A percentile compares a stretch with the other conserved stretches of the same genome.
phyloP scores from a whole-genome alignment of 2,113 vertebrate species.

The Actinemys pallida region DNA sequence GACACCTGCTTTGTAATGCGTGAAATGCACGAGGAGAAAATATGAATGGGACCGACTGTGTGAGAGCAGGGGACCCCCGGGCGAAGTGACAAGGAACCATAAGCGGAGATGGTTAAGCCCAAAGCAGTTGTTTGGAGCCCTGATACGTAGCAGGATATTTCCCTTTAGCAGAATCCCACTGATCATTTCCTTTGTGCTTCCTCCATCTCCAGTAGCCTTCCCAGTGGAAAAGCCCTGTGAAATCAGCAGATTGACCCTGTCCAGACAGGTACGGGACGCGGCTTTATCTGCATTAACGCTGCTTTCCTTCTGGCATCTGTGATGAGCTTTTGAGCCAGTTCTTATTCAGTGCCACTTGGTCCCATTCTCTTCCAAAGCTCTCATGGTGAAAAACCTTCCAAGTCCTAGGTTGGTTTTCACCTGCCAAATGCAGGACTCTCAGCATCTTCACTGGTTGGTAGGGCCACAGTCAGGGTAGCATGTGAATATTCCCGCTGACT shows the following conservation, averaged over 20 bases:
- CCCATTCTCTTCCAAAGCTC: background rate
- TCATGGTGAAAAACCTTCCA: background rate
- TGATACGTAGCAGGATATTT: background rate
- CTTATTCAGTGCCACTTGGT: background rate
- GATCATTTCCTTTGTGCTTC: background rate
- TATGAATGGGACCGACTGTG: background rate
- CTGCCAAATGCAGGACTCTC: background rate
- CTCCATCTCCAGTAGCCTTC: background rate
- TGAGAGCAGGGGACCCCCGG: background rate
- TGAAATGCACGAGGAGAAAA: background rate
- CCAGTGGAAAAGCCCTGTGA: background rate
- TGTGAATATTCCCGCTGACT: background rate
- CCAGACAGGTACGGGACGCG: background rate
- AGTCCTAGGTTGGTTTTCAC: background rate
- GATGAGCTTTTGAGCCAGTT: background rate
- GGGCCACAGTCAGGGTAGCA: too few species aligned
- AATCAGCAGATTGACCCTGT: background rate
- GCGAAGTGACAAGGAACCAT: background rate
- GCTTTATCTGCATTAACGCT: background rate
- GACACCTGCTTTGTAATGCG: background rate
- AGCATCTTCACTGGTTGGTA: too few species aligned
- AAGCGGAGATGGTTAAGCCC: background rate
- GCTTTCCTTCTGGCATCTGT: background rate
- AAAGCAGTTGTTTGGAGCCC: background rate
- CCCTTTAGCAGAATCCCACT: background rate